Evolutionary conservation across 2,797 vertebrate genomes (phyloP), one percentile per base, ranked within the genome.

Genomic region (Bucorvus abyssinicus): DNA sequence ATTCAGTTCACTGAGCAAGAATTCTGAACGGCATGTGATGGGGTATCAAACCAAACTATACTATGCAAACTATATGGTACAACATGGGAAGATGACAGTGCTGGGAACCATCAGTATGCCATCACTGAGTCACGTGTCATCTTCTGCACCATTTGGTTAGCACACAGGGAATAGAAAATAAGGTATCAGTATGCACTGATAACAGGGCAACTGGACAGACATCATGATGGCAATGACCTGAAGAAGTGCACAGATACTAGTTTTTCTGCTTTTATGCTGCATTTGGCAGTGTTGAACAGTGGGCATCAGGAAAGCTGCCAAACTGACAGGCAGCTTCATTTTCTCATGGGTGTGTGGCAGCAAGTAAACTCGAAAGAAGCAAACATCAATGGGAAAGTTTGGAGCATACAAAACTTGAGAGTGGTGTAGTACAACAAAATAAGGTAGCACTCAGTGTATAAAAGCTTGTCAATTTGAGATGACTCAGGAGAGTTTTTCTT

Each of bases 51-150:
- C 38, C 0, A 0, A 79, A 3, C 10, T 53, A 0, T 14, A 14
- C 32, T n/a, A 7, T 80, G 49, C 71, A 71, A 74, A n/a, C 32
- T 52, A 1, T 16, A 5, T 29, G 16, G 30, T 17, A 1, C 24
- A 14, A 36, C 55, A 45, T 9, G 44, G 60, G 38, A 75, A 79
- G 45, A 17, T 0, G 4, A 0, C 13, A 22, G 27, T 55, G 42
- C 78, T 92, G 67, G 63, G 80, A 57, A n/a, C 32, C 0, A 0
- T 56, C 42, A 5, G 38, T 49, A 20, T 15, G 34, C 0, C 49
- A 50, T 49, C 61, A 23, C 20, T 7, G 45, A 71, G 34, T 50
- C n/a, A 11, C 2, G 0, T 30, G 44, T 63, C 0, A 0, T 50
- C 68, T 82, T 87, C 81, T 87, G 55, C 38, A 52, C 29, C 9